Evolutionary conservation across 2,888 invertebrate species (phyloP).

Genomic region (Odontomyia ornata): DNA sequence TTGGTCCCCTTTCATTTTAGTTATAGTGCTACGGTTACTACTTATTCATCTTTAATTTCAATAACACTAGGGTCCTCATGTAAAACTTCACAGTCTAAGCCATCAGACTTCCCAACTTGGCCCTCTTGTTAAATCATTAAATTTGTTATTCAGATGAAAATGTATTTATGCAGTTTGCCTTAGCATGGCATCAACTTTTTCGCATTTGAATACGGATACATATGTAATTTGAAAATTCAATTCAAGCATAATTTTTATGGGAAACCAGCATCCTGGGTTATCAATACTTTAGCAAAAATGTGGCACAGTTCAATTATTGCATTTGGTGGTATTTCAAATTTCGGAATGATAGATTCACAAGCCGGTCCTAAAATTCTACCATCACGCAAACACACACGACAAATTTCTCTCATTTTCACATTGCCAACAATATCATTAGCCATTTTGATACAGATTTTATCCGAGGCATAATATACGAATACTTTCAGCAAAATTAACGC

Average conservation of each 20-base stretch:
- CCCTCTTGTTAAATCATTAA: not conserved
- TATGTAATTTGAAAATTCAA: not conserved
- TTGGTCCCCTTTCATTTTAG: too few species aligned
- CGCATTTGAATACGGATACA: not conserved
- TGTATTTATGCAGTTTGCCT: not conserved
- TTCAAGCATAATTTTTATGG: not conserved
- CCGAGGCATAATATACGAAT: not conserved
- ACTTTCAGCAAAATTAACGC: not conserved
- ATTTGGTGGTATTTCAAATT: not conserved
- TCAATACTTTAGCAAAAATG: not conserved
- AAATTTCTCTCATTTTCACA: not conserved
- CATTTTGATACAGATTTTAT: not conserved
- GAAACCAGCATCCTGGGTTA: not conserved
- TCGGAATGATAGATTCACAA: not conserved
- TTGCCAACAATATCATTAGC: not conserved
- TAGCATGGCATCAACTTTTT: not conserved
- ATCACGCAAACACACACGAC: not conserved
- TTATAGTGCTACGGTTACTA: too few species aligned
- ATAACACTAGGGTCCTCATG: not conserved
- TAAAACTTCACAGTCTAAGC: too few species aligned
- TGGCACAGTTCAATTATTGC: constrained; percentile 15
- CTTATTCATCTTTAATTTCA: not conserved
- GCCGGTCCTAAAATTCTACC: not conserved
- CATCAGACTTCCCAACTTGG: not conserved
- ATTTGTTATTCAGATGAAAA: not conserved